These are phyloP conservation scores for Eupithecia centaureata DNA, from an alignment of 2,888 invertebrate genomes.

Conservation along the genomic window DNA sequence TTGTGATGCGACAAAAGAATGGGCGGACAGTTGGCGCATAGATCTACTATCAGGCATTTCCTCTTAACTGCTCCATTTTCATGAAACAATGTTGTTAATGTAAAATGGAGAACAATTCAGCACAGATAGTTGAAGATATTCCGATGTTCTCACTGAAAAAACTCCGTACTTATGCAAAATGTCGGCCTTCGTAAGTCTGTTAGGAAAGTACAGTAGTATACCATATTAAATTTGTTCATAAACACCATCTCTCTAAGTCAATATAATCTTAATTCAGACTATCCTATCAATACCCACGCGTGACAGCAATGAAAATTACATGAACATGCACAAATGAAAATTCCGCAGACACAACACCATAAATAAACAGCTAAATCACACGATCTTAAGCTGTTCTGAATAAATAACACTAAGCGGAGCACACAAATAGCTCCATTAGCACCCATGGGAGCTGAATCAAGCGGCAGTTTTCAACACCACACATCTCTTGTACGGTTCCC, in stretches of 20 bases:
- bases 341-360: slow-evolving; percentile 14
- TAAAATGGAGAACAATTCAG: not conserved
- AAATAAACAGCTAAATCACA: slow-evolving; percentile 28
- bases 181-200: slow-evolving; percentile 49
- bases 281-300: slow-evolving; percentile 5
- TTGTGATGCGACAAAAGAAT: slow-evolving; percentile 27
- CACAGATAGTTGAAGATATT: not conserved
- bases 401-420: slow-evolving; percentile 16
- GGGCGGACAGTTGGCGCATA: slow-evolving; percentile 10
- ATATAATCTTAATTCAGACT: not conserved
- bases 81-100: not conserved
- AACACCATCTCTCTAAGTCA: not conserved
- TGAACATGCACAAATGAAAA: slow-evolving; percentile 22
- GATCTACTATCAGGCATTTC: slow-evolving; percentile 15
- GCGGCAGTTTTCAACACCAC: slow-evolving; percentile 13
- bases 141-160: slow-evolving; percentile 27
- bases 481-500: slow-evolving; percentile 12
- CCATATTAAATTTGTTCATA: not conserved
- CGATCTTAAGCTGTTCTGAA: slow-evolving; percentile 16
- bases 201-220: not conserved
- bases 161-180: slow-evolving; percentile 47
- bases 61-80: slow-evolving; percentile 14
- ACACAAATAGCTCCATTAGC: slow-evolving; percentile 26
- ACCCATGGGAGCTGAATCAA: slow-evolving; percentile 20
- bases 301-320: slow-evolving; percentile 19